Percentiles rank a stretch among this genome's conserved stretches.
Evolutionary conservation across 2,113 vertebrate species (phyloP).

Genomic region (Gasterosteus aculeatus): DNA sequence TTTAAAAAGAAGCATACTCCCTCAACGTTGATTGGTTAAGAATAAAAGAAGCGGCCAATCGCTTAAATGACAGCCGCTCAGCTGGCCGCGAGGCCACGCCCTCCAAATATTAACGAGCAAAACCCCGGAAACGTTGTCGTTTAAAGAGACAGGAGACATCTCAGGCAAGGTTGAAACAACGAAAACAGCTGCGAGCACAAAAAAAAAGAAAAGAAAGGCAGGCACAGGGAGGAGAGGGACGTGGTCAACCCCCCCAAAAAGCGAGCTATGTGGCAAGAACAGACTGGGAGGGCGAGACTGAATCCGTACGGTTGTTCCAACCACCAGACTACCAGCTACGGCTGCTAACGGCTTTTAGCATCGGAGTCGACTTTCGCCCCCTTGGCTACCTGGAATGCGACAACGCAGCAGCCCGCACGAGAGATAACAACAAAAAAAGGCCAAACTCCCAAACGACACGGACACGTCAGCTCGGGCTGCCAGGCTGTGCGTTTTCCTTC

Average conservation of each 20-base stretch:
- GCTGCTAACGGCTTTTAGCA: slow-evolving; percentile 19
- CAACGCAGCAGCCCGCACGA: slow-evolving; percentile 56
- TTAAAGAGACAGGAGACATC: slow-evolving; percentile 79
- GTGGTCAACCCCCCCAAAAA: slow-evolving; percentile 28
- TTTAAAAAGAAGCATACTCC: slow-evolving; percentile 12
- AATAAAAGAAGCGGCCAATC: slow-evolving; percentile 61
- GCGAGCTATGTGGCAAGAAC: slow-evolving; percentile 45
- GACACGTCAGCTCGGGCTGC: slow-evolving; percentile 43
- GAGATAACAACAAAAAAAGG: slow-evolving; percentile 57
- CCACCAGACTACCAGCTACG: neutral
- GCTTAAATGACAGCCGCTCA: slow-evolving; percentile 77
- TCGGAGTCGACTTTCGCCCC: slow-evolving; percentile 35
- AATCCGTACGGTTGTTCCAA: slow-evolving; percentile 3
- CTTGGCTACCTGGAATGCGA: slow-evolving; percentile 47
- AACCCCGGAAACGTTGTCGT: slow-evolving; percentile 79
- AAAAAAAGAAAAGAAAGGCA: slow-evolving; percentile 33
- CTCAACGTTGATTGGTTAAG: slow-evolving; percentile 51
- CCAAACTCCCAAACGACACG: slow-evolving; percentile 59
- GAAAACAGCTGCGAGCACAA: slow-evolving; percentile 74
- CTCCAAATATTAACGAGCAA: slow-evolving; percentile 19
- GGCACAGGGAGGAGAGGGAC: slow-evolving; percentile 61
- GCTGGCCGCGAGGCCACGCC: slow-evolving; percentile 75
- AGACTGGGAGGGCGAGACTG: slow-evolving; percentile 38
- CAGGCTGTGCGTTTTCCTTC: slow-evolving; percentile 6
- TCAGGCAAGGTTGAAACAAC: slow-evolving; percentile 69